phyloP scores from a whole-genome alignment of 2,888 invertebrate genomes.

The Alcis repandata region DNA sequence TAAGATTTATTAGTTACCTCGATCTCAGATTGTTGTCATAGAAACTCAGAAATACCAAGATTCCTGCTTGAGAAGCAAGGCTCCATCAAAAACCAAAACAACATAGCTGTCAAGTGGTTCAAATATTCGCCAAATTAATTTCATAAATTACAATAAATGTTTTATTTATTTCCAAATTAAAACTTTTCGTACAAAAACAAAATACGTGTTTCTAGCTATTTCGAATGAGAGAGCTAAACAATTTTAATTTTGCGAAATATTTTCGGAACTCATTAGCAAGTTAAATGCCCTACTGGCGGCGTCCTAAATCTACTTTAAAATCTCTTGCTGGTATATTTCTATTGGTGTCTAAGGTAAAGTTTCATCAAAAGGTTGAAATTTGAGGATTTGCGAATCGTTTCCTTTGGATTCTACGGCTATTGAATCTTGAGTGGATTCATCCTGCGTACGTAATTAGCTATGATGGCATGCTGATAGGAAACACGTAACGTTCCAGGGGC shows the following conservation, averaged over 20 bases:
- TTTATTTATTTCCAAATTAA: conserved; percentile 31
- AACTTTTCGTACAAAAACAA: conserved; percentile 28
- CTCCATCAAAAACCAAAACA: neutral
- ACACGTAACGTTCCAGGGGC: too few species aligned
- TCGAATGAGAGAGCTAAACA: conserved; percentile 46
- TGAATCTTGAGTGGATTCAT: conserved; percentile 5
- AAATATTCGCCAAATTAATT: neutral
- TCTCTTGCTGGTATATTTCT: conserved; percentile 18
- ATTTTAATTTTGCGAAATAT: conserved; percentile 59
- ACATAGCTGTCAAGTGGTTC: neutral
- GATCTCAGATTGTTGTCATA: too few species aligned
- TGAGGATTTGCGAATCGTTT: neutral
- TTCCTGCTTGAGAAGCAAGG: neutral
- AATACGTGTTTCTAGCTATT: conserved; percentile 22
- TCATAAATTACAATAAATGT: conserved; percentile 28
- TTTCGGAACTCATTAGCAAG: conserved; percentile 65
- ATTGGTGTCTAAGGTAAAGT: conserved; percentile 1
- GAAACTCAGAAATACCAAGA: too few species aligned
- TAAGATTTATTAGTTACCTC: too few species aligned
- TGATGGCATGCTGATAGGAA: neutral
- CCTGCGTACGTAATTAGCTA: neutral
- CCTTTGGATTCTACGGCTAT: conserved; percentile 1
- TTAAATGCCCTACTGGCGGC: conserved; percentile 51
- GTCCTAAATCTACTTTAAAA: conserved; percentile 15
- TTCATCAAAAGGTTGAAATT: neutral